Evolutionary conservation across 2,888 invertebrate species (phyloP).

Genomic region (Cephus pygmeus): DNA sequence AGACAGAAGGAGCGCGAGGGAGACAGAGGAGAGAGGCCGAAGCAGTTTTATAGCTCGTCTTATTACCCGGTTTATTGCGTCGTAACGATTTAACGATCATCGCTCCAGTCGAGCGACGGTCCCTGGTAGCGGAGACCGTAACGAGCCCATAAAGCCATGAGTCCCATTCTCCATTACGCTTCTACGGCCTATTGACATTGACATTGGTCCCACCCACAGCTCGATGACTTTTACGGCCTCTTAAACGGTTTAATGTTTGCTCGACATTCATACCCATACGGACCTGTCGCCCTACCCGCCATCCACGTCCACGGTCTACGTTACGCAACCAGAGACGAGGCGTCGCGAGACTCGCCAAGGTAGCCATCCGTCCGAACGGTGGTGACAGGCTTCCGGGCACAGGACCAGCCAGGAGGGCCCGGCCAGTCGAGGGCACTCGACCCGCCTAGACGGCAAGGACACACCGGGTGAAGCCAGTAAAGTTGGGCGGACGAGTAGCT

Average conservation of each 20-base stretch:
- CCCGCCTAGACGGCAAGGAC: not conserved
- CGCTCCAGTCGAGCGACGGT: slow-evolving; percentile 43
- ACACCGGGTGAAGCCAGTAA: not conserved
- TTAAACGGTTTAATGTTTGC: slow-evolving; percentile 41
- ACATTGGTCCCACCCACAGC: slow-evolving; percentile 35
- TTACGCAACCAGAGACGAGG: not conserved
- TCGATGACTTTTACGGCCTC: slow-evolving; percentile 58
- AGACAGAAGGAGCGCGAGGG: not conserved
- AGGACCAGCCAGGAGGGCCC: not conserved
- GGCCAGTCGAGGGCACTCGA: not conserved
- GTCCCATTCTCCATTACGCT: slow-evolving; percentile 47
- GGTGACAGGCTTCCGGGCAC: not conserved
- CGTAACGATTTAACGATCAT: slow-evolving; percentile 64
- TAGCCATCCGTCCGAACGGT: not conserved
- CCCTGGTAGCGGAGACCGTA: slow-evolving; percentile 47
- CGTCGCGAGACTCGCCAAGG: not conserved
- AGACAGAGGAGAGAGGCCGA: slow-evolving; percentile 32
- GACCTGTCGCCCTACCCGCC: slow-evolving; percentile 17
- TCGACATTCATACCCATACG: slow-evolving; percentile 16
- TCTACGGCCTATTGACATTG: slow-evolving; percentile 57
- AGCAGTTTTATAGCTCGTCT: slow-evolving; percentile 59
- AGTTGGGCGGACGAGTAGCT: not conserved
- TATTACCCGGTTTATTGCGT: slow-evolving; percentile 62
- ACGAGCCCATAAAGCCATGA: slow-evolving; percentile 56
- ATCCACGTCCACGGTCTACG: slow-evolving; percentile 15